phyloP scores from a whole-genome alignment of 2,888 invertebrate genomes.

The Microplitis manilae region DNA sequence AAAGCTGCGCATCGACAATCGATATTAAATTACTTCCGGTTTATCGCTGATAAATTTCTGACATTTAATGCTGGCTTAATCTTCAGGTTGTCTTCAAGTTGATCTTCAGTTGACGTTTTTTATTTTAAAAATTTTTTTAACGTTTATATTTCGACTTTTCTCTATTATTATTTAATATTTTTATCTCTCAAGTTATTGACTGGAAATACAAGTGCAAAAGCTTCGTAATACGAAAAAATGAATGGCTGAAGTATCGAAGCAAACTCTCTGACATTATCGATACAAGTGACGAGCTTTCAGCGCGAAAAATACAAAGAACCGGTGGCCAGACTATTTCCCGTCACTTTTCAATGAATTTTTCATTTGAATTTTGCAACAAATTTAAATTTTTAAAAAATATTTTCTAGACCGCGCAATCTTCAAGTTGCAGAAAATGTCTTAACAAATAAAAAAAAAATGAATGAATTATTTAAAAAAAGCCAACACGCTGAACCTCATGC shows the following conservation, averaged over 20 bases:
- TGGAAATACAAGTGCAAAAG: neutral
- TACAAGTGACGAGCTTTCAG: neutral
- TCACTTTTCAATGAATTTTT: no score
- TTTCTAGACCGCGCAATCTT: neutral
- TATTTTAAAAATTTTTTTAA: neutral
- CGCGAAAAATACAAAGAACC: neutral
- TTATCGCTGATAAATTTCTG: conserved; percentile 8
- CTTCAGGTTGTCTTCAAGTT: conserved; percentile 25
- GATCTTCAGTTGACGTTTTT: conserved; percentile 32
- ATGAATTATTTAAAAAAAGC: conserved; percentile 23
- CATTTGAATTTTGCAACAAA: neutral
- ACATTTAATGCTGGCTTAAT: conserved; percentile 8
- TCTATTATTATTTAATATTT: neutral
- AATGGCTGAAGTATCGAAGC: neutral
- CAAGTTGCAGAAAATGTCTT: neutral
- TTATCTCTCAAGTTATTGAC: neutral
- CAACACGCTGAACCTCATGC: conserved; percentile 40
- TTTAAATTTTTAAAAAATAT: neutral
- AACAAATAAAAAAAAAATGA: neutral
- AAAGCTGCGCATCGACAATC: conserved; percentile 30
- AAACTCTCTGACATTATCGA: neutral
- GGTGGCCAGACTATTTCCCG: no score
- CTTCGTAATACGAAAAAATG: neutral
- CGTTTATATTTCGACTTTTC: neutral
- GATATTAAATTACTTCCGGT: conserved; percentile 39